Evolutionary conservation across 1,140 invertebrate genomes (phyloP).

Genomic region (Diplogasteroides magnus): DNA sequence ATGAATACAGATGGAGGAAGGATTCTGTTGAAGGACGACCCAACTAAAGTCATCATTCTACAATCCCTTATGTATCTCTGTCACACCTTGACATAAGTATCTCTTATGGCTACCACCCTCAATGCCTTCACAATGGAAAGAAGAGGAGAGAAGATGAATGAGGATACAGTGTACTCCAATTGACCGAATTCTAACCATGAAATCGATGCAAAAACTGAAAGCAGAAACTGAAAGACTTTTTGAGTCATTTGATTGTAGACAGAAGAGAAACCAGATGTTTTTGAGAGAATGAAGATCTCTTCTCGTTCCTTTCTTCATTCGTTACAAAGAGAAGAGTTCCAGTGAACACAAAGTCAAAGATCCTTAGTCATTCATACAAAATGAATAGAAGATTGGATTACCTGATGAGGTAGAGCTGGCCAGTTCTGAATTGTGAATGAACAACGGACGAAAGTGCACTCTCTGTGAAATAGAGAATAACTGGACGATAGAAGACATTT

Average conservation of each 20-base stretch:
- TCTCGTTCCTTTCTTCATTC: conserved; percentile 4
- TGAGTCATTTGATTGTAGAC: conserved; percentile 1
- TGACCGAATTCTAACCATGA: conserved; percentile 30
- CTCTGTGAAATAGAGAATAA: conserved; percentile 18
- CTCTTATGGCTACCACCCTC: conserved; percentile 13
- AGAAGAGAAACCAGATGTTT: background rate
- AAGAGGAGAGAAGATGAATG: conserved; percentile 19
- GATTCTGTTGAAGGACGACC: background rate
- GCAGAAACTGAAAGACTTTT: conserved; percentile 17
- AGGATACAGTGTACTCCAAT: conserved; percentile 24
- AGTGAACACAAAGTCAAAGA: conserved; percentile 26
- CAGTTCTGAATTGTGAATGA: conserved; percentile 30
- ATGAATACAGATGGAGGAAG: conserved; percentile 21
- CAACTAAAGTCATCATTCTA: background rate
- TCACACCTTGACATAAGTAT: conserved; percentile 12
- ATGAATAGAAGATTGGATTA: background rate
- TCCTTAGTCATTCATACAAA: background rate
- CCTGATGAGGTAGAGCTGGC: conserved; percentile 28
- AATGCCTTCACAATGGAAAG: conserved; percentile 16
- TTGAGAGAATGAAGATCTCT: background rate
- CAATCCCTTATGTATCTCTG: conserved; percentile 7
- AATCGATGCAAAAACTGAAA: conserved; percentile 17
- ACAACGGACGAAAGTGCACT: conserved; percentile 19
- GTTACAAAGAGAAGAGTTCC: conserved; percentile 8
- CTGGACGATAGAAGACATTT: conserved; percentile 16